Evolutionary conservation across 2,888 invertebrate species (phyloP), one percentile per base, ranked within the genome.

Genomic region (Myopa testacea): DNA sequence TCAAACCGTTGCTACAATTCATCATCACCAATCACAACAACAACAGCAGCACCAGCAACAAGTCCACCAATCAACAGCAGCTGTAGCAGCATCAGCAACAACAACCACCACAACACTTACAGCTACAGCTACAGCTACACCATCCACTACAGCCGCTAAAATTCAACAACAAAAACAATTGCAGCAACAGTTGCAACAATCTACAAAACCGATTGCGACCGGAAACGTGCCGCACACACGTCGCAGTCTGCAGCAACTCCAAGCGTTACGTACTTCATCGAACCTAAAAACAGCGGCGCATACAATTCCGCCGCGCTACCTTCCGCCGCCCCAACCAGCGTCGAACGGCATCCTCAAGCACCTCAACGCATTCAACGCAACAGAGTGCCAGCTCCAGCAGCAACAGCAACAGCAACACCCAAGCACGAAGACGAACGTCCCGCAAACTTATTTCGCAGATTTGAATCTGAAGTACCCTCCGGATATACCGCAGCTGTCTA

Each of bases 251-350:
- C 83, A 85, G 78, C 84, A 84, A 63, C 76, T 81, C 45, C 81
- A 82, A 78, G 77, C 81, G 55, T 45, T 81, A 16, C 80, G 81
- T 50, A 75, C 81, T 78, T 26, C 65, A 14, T 76, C 78, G 62
- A 80, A 85, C 79, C 74, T 86, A 0, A 86, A 85, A 74, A 88
- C 88, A 69, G 88, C 88, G 75, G 85, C 86, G 52, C 88, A 88
- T 77, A 87, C 89, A 80, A 91, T 91, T 90, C 94, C 94, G 85
- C 95, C 95, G 84, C 92, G 94, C 82, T 95, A 95, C 90, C 95
- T 95, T 88, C 94, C 95, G 84, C 93, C 93, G 81, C 94, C 94
- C 82, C 91, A 92, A 86, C 94, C 94, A 82, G 91, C 76, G 16
- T 74, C 91, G 81, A 91, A 92, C 80, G 93, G 93, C 80, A 85